Base-by-base conservation (phyloP, 1,140 invertebrate genomes). In the Macrotrachela quadricornifera region DNA sequence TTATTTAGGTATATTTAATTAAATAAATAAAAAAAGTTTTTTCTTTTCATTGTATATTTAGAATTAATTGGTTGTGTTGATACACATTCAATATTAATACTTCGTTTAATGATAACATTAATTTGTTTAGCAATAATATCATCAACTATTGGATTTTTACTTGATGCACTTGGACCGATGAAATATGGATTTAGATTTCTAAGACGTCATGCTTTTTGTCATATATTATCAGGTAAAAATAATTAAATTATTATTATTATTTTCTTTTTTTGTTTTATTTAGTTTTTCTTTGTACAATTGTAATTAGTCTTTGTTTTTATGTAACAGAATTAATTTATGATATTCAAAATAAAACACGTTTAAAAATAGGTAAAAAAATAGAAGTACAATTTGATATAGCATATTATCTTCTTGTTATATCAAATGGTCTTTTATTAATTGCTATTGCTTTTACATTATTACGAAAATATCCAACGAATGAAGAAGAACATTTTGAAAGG, bases 311-410 rank as follows among this genome's bases (percentile, higher is more conserved):
- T 42, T 53, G 51, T 36, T 53, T 53, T 45, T 53, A 44, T 44
- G 46, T 53, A 41, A 39, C 51, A n/a, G 51, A 53, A 39, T 16
- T 44, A 53, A 53, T 53, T 12, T 47, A 47, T 16, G 43, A 53
- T n/a, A 44, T 46, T 37, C 51, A 53, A 47, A 15, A 53, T 15
- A 44, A 53, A 17, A 53, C 51, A 17, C 46, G 51, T 39, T 21
- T 41, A 10, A 53, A 53, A 53, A 46, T 42, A 17, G 51, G 51
- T 44, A 53, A 53, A 53, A 53, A 53, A 53, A 30, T 53, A 9
- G 45, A 47, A 30, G 51, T 53, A 30, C 40, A 40, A 8, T 53
- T 53, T 37, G 51, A 53, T 47, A 36, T 53, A 10, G 46, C 44
- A 17, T 53, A 53, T 40, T 53, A 53, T 37, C 30, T 53, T 16